Evolutionary conservation across 2,113 vertebrate genomes (phyloP).

Genomic region (Entelurus aequoreus): DNA sequence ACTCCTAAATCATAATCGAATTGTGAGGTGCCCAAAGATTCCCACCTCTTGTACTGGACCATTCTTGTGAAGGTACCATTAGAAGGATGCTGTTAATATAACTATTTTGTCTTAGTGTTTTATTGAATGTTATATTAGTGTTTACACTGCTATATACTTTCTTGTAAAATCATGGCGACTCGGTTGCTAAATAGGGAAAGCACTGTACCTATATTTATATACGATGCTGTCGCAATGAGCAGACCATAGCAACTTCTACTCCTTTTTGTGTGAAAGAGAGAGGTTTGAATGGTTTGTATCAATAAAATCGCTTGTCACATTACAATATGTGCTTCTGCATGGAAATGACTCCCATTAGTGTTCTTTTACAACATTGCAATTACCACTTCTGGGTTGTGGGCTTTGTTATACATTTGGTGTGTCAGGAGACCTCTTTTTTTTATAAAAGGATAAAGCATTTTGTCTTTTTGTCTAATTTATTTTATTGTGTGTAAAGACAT

Average conservation of each 20-base stretch:
- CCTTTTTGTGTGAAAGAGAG: conserved; percentile 4
- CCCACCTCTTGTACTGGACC: no score
- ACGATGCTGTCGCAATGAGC: conserved; percentile 14
- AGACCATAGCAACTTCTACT: conserved; percentile 10
- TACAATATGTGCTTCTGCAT: background rate
- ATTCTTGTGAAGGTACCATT: no score
- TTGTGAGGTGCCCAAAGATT: no score
- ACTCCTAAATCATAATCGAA: no score
- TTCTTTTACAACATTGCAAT: conserved; percentile 7
- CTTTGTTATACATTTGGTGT: background rate
- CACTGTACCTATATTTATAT: no score
- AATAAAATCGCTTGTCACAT: background rate
- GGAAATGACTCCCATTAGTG: background rate
- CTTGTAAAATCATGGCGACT: no score
- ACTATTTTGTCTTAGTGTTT: no score
- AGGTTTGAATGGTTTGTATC: conserved; percentile 1
- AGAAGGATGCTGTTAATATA: no score
- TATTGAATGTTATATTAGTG: no score
- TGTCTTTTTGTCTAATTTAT: conserved; percentile 14
- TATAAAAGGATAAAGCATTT: background rate
- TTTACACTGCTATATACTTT: no score
- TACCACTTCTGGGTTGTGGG: background rate
- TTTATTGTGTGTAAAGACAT: conserved; percentile 25
- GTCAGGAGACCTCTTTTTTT: background rate
- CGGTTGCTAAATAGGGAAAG: no score